Conservation (phyloP, 2,113 vertebrate genomes). For the Ciconia maguari region DNA sequence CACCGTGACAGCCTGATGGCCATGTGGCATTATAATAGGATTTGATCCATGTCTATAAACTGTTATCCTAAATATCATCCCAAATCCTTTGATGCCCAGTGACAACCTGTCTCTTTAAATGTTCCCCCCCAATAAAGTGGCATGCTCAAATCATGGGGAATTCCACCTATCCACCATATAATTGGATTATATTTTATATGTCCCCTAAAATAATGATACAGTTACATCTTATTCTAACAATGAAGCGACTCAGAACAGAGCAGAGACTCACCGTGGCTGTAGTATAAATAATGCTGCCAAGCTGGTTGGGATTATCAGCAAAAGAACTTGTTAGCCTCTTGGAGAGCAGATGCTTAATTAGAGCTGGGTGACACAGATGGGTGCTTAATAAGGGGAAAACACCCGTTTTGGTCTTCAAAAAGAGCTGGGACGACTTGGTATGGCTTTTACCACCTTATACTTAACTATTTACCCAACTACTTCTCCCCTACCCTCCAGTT, state of each 20-base stretch:
- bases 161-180: constrained; percentile 28
- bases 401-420: neutral
- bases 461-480: neutral
- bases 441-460: neutral
- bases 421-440: neutral
- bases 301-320: constrained; percentile 61
- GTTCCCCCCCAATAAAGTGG: neutral
- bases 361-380: constrained; percentile 60
- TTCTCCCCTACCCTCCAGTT: neutral
- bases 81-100: constrained; percentile 60
- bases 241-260: neutral
- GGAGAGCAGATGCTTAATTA: constrained; percentile 69
- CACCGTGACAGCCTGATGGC: constrained; percentile 30
- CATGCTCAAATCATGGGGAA: constrained; percentile 7
- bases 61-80: constrained; percentile 66
- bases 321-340: constrained; percentile 66
- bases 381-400: constrained; percentile 40
- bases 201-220: constrained; percentile 62
- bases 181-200: constrained; percentile 63
- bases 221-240: constrained; percentile 45
- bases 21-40: constrained; percentile 69
- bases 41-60: constrained; percentile 64
- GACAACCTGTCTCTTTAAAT: constrained; percentile 68
- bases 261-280: neutral
- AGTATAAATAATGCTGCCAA: constrained; percentile 62